Conservation (phyloP, 2,888 invertebrate species). For the Cataglyphis altisquamis region DNA sequence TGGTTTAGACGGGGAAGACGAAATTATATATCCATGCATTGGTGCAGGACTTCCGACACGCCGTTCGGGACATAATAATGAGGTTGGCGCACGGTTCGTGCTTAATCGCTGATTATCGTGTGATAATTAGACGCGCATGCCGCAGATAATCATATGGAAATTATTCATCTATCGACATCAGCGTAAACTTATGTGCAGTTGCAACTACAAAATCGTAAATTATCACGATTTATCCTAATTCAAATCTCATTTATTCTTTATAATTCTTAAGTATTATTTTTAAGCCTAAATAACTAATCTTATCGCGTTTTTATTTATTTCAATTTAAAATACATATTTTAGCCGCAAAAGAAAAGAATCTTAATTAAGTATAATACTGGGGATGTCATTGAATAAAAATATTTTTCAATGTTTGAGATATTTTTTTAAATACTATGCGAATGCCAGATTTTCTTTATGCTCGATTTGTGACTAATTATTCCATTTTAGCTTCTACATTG, state of each 20-base stretch:
- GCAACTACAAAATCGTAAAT: neutral
- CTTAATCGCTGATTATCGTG: constrained; percentile 58
- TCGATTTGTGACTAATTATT: neutral
- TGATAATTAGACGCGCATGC: constrained; percentile 56
- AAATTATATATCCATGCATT: constrained; percentile 66
- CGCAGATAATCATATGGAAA: constrained; percentile 45
- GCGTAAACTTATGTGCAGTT: constrained; percentile 12
- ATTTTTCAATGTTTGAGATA: neutral
- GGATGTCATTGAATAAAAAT: neutral
- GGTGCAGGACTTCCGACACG: constrained; percentile 7
- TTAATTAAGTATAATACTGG: neutral
- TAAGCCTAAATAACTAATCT: neutral
- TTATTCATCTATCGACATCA: constrained; percentile 32
- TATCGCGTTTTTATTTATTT: neutral
- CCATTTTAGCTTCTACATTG: neutral
- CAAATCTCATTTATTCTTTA: neutral
- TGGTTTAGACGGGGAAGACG: constrained; percentile 71
- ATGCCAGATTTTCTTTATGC: neutral
- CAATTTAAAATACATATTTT: neutral
- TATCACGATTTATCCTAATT: neutral
- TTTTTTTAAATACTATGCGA: neutral
- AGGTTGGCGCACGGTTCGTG: constrained; percentile 42
- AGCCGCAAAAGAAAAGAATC: neutral
- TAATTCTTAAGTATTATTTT: neutral
- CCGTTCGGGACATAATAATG: constrained; percentile 53